Evolutionary conservation across 2,797 vertebrate species (phyloP).

Genomic region (Netta rufina): DNA sequence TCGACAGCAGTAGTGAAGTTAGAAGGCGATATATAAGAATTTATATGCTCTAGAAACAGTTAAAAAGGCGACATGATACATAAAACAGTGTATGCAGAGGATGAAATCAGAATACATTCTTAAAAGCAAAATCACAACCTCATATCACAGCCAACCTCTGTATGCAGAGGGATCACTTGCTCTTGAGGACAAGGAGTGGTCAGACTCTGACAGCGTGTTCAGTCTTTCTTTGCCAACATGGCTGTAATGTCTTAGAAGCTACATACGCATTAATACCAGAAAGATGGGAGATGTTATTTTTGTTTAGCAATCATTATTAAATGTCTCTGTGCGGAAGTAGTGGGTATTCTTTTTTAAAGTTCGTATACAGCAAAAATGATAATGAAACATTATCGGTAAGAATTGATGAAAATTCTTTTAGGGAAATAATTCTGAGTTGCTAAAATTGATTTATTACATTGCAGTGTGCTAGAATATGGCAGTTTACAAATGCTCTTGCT

Average conservation of each 20-base stretch:
- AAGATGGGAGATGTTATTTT: background rate
- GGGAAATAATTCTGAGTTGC: background rate
- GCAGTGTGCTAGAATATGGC: background rate
- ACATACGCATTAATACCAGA: background rate
- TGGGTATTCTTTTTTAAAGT: background rate
- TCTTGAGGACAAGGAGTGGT: background rate
- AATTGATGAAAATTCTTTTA: background rate
- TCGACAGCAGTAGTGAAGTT: background rate
- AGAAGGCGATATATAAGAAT: background rate
- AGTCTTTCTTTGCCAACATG: background rate
- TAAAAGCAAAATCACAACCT: background rate
- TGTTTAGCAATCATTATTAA: background rate
- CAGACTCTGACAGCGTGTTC: background rate
- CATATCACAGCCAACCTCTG: background rate
- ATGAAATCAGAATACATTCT: background rate
- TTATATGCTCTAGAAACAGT: background rate
- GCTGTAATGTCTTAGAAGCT: background rate
- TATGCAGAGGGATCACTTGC: background rate
- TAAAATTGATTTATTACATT: background rate
- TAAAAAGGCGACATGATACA: background rate
- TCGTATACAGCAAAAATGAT: background rate
- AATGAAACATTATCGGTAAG: background rate
- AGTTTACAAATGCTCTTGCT: background rate
- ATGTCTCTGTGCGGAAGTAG: background rate
- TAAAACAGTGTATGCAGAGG: background rate